These are phyloP conservation scores for Channa argus DNA, from an alignment of 2,113 vertebrate species.

Conservation along the genomic window DNA sequence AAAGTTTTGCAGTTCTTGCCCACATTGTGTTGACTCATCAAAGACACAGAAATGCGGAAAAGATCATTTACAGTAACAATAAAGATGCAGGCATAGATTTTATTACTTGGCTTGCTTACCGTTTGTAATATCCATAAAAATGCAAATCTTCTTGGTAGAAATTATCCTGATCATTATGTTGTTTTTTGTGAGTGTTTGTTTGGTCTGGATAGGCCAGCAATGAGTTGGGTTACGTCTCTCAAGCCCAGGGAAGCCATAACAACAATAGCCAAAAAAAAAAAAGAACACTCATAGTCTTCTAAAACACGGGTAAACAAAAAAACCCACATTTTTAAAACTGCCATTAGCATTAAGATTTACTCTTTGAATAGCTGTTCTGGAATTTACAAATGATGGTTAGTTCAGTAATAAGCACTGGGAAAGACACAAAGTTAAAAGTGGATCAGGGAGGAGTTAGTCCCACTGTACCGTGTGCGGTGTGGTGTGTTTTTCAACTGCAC, in stretches of 20 bases:
- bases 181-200: neutral
- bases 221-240: conserved; percentile 2
- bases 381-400: neutral
- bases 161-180: neutral
- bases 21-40: conserved; percentile 10
- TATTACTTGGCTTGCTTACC: neutral
- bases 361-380: neutral
- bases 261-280: conserved; percentile 4
- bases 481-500: neutral
- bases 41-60: conserved; percentile 4
- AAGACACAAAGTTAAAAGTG: neutral
- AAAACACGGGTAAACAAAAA: neutral
- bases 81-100: neutral
- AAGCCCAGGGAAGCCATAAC: conserved; percentile 1
- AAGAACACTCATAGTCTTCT: too few relatives aligned
- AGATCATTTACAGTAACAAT: conserved; percentile 8
- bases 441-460: too few relatives aligned
- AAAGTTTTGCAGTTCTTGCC: neutral
- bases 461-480: too few relatives aligned
- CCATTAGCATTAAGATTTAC: neutral
- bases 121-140: conserved; percentile 1
- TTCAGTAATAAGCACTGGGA: neutral
- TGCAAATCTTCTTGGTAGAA: neutral
- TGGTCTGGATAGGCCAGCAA: neutral
- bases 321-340: neutral